Evolutionary conservation across 2,797 vertebrate genomes (phyloP).

Genomic region (Eulemur albifrons): DNA sequence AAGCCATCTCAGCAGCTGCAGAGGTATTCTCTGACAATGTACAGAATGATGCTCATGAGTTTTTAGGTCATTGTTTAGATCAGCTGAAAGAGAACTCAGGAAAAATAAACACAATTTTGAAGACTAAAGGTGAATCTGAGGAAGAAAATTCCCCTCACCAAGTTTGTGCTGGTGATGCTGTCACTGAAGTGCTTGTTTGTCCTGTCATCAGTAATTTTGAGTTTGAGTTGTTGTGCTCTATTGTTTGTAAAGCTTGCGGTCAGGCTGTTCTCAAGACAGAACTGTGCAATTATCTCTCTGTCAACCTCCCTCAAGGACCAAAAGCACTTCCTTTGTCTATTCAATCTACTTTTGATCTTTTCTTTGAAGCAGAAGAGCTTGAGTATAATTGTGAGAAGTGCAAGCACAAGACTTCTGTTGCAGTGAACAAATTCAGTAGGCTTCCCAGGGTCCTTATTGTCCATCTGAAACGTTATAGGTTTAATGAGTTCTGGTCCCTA

Average conservation of each 20-base stretch:
- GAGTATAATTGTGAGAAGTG: conserved; percentile 64
- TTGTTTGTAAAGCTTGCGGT: conserved; percentile 90
- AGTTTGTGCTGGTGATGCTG: conserved; percentile 75
- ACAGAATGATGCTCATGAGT: conserved; percentile 98
- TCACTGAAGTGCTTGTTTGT: conserved; percentile 89
- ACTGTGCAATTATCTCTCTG: conserved; percentile 44
- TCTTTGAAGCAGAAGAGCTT: conserved; percentile 45
- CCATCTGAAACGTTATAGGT: conserved; percentile 63
- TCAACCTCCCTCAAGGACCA: not conserved
- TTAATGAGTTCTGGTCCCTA: not conserved
- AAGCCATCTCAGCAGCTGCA: conserved; percentile 91
- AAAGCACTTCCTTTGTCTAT: not conserved
- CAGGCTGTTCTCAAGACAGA: conserved; percentile 39
- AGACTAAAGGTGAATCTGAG: conserved; percentile 82
- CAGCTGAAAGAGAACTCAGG: conserved; percentile 94
- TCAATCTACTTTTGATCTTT: conserved; percentile 58
- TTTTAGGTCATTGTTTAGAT: conserved; percentile 95
- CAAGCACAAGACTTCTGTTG: not conserved
- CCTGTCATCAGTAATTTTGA: conserved; percentile 95
- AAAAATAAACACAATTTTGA: conserved; percentile 90
- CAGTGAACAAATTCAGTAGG: not conserved
- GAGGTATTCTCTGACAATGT: conserved; percentile 92
- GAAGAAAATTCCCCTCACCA: conserved; percentile 81
- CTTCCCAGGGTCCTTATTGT: conserved; percentile 69
- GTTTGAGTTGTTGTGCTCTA: conserved; percentile 94